Evolutionary conservation across 2,797 vertebrate species (phyloP), one percentile per base, ranked within the genome.

Genomic region (Phrynocephalus vlangalii): DNA sequence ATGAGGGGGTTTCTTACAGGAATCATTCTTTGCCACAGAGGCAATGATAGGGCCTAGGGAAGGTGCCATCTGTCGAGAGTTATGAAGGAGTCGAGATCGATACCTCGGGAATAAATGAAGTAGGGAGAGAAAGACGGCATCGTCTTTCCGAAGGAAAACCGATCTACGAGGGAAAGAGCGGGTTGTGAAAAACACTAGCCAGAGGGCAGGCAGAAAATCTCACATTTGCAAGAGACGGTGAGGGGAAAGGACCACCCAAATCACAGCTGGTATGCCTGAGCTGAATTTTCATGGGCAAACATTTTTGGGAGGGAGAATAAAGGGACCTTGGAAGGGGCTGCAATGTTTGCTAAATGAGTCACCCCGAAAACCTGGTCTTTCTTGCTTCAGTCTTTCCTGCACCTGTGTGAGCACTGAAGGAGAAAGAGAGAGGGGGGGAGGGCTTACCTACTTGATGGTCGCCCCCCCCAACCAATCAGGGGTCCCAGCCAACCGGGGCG

Each of bases 11-110:
- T 82, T 5, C 38, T 67, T 72, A 22, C 0, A 60, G 6, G 86
- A 73, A 26, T 0, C 11, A 1, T 82, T 44, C 70, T 89, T 90
- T 90, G 90, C 90, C 91, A 92, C 93, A 92, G 92, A 81, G 80
- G 56, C 63, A 72, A 77, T 8, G 50, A 13, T 22, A 52, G 80
- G 66, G 52, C 73, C 71, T 30, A 22, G 60, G 48, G 73, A 90
- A 86, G 5, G 28, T 2, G 60, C 3, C 24, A 70, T 4, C 68
- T 83, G 86, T 4, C 68, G 0, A 9, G 80, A 85, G 30, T 50
- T n/a, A 30, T 2, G 6, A 24, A 6, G 33, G 16, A 6, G 22
- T 67, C 78, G 11, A 77, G 48, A 82, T 71, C 13, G 4, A 1
- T 0, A 56, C 63, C 68, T 60, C 73, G 24, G 85, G 15, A 72